Evolutionary conservation across 2,888 invertebrate genomes (phyloP), one percentile per base, ranked within the genome.

Genomic region (Elaeidobius kamerunicus): DNA sequence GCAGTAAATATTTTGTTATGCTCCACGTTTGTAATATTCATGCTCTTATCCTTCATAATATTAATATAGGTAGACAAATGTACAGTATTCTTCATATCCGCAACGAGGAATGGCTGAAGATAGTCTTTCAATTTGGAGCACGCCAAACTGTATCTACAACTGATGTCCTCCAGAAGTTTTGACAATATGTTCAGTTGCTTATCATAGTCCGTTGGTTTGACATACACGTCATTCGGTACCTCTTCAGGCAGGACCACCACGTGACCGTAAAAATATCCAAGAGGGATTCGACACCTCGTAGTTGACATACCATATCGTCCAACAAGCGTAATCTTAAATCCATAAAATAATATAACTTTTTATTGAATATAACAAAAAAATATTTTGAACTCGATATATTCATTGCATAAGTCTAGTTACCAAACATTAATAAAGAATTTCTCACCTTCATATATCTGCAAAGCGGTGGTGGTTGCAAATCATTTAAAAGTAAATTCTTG

Each of bases 201-300:
- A 61, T 80, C 76, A 30, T 76, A 67, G 19, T 76, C 75, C 19
- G 65, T 66, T n/a, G 65, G 60, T 14, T 67, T 59, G 30, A 68
- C 64, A n/a, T 65, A 63, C 6, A 67, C 60, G 43, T 76, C 76
- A 1, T 68, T 67, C 15, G 76, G 75, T 56, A 76, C 69, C 66
- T 78, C 77, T 48, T 77, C 77, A 0, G 77, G 76, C 41, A 92
- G 76, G 52, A 90, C 82, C 2, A 89, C 84, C 32, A 91, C 82
- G 71, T 94, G 93, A 0, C 95, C 95, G 69, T 91, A 95, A 73
- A 94, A 95, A 73, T 87, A 86, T n/a, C 94, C 95, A 28, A 94
- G 76, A 0, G 94, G 92, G 58, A 95, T 91, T 74, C 89, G 86
- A 66, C 92, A 92, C 62, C 91, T 84, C 48, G 91, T 88, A 0